Evolutionary conservation across 2,113 vertebrate species (phyloP), one percentile per base, ranked within the genome.

Genomic region (Dasyornis broadbenti): DNA sequence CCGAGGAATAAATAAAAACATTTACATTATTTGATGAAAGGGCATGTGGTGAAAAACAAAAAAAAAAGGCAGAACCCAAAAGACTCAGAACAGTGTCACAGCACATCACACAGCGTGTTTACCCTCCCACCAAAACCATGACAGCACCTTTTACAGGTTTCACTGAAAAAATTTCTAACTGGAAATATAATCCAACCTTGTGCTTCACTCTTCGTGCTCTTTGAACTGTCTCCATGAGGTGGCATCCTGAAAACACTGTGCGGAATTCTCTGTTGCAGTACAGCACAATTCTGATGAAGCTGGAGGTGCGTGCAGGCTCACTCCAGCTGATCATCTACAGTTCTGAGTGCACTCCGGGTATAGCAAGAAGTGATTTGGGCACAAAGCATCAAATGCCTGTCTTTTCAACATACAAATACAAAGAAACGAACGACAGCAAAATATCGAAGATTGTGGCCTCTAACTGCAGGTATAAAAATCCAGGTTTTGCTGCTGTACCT

Each of bases 281-380:
- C 68, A 71, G 10, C 1, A 3, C 21, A 59, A 7, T 33, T 37
- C 40, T 61, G 66, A 30, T 18, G 11, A 20, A 78, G 52, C 56
- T 40, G 70, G 49, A 2, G 2, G 9, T 4, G 2, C 6, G 2
- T 0, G 5, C 4, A 15, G 56, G 30, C 45, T 81, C 27, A 37
- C 1, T 1, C 10, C 66, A 72, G 44, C 60, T 33, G 27, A 91
- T 18, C 59, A 39, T 14, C 47, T 12, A 20, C 35, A 39, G 15
- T 13, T 57, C 82, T 45, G 54, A 91, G 39, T 1, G 1, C 15
- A 4, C 14, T 20, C 24, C 11, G 28, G 21, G 6, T 6, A 31
- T 1, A 11, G 15, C 21, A 56, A 44, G 37, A 80, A 31, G 11
- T 10, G 22, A 71, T 37, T 21, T 28, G 21, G 23, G 24, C 45